Evolutionary conservation across 2,113 vertebrate species (phyloP).

Genomic region (Oreocharis arfaki): DNA sequence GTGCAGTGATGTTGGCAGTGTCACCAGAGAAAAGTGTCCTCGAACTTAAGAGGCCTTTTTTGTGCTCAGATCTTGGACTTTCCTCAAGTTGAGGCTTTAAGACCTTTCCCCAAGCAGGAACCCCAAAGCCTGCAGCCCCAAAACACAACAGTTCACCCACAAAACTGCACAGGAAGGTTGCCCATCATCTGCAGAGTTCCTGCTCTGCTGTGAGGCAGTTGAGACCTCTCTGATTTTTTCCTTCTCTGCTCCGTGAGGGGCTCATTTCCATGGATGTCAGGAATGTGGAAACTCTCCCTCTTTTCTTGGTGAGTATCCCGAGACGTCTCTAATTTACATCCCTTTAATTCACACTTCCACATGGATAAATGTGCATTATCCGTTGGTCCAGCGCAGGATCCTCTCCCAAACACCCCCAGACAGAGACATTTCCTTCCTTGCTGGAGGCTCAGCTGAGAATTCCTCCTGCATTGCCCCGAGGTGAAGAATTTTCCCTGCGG

Average conservation of each 20-base stretch:
- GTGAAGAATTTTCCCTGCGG: background rate
- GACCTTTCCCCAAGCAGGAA: background rate
- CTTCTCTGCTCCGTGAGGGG: background rate
- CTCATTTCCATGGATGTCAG: fast-evolving
- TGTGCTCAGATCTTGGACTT: background rate
- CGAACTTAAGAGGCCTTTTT: background rate
- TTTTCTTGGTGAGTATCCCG: background rate
- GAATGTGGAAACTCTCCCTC: background rate
- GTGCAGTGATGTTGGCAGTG: background rate
- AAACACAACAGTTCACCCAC: background rate
- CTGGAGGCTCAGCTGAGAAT: background rate
- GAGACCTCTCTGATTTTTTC: background rate
- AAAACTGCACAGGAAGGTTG: too few species aligned
- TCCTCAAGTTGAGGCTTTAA: background rate
- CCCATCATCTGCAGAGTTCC: background rate
- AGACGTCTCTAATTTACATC: background rate
- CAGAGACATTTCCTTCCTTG: background rate
- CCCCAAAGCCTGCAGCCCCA: background rate
- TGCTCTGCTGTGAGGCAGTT: background rate
- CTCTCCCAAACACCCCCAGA: background rate
- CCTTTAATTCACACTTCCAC: too few species aligned
- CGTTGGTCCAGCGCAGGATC: background rate
- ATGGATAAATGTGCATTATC: background rate
- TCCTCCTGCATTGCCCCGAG: background rate
- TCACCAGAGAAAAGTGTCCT: background rate